A percentile compares a stretch with the other conserved stretches of the same genome.
These are phyloP conservation scores for Cyprinus carpio DNA, from an alignment of 2,113 vertebrate genomes.

Conservation along the genomic window DNA sequence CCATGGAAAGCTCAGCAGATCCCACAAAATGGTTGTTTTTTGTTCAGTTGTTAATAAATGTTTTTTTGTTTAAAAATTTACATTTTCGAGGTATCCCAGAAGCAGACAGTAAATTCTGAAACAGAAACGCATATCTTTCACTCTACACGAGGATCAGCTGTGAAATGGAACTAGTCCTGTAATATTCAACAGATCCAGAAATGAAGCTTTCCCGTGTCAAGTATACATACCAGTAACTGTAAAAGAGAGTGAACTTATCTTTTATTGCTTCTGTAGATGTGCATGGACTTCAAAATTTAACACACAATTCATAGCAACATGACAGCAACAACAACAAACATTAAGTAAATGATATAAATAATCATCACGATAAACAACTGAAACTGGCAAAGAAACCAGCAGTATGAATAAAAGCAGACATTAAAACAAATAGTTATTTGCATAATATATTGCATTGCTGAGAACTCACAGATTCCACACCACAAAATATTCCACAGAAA, in stretches of 20 bases:
- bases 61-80: too few species aligned
- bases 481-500: background rate
- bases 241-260: background rate
- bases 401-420: background rate
- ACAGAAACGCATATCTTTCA: too few species aligned
- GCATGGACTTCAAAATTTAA: too few species aligned
- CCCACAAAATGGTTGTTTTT: accelerated
- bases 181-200: background rate
- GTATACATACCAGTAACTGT: too few species aligned
- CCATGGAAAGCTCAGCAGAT: background rate
- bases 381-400: background rate
- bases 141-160: too few species aligned
- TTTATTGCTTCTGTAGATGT: background rate
- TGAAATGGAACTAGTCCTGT: background rate
- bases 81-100: too few species aligned
- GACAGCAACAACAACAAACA: background rate
- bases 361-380: background rate
- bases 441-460: constrained; percentile 11
- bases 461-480: background rate
- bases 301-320: background rate
- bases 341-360: background rate
- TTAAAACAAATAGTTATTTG: constrained; percentile 18
- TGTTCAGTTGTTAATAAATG: too few species aligned
- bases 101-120: too few species aligned
- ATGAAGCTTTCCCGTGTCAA: too few species aligned